phyloP scores from a whole-genome alignment of 2,113 vertebrate species.

The Aptenodytes patagonicus region DNA sequence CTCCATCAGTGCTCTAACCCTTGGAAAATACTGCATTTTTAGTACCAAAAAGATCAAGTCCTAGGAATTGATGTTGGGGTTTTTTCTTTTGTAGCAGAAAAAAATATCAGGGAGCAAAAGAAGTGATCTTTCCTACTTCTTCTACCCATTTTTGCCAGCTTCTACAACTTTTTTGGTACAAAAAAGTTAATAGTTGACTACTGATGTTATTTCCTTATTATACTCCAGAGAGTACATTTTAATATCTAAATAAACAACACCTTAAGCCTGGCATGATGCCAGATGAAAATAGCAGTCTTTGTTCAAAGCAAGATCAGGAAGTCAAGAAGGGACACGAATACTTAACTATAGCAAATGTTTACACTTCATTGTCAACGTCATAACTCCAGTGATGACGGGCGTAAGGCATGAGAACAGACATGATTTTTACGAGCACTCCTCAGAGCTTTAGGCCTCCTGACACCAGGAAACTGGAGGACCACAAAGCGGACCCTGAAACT shows the following conservation, averaged over 20 bases:
- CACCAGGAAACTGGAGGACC: neutral
- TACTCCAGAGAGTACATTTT: neutral
- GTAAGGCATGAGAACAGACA: neutral
- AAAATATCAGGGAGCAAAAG: neutral
- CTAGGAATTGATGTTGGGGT: rapidly evolving
- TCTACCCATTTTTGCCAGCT: neutral
- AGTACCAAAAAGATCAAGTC: neutral
- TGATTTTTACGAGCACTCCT: neutral
- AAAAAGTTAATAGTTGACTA: neutral
- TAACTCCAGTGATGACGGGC: neutral
- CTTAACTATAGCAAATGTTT: neutral
- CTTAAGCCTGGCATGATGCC: neutral
- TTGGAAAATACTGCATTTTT: neutral
- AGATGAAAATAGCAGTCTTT: neutral
- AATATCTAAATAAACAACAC: neutral
- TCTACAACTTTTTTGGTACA: neutral
- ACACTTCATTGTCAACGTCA: neutral
- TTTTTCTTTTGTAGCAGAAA: neutral
- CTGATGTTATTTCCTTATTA: neutral
- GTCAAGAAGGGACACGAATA: neutral
- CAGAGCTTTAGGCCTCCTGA: neutral
- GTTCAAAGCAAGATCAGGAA: neutral
- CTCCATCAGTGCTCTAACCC: neutral
- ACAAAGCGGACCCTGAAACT: neutral
- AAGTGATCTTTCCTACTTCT: neutral